These are phyloP conservation scores for Pterocles orientalis DNA, from an alignment of 2,113 vertebrate genomes.

Conservation along the genomic window DNA sequence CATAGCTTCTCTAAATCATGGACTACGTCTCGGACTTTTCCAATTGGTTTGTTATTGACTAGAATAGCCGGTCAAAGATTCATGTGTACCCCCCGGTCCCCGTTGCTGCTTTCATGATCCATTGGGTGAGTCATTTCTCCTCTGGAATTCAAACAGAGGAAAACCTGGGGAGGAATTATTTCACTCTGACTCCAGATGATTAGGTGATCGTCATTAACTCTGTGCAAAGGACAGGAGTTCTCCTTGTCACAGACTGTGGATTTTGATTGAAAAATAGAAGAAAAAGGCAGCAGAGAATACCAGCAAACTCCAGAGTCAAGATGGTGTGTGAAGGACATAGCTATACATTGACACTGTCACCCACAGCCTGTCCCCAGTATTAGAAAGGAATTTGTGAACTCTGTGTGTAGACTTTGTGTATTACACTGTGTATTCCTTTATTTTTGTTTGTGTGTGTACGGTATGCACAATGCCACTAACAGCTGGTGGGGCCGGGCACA, in stretches of 20 bases:
- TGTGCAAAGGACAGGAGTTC: neutral
- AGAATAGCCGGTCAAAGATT: neutral
- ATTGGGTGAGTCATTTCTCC: neutral
- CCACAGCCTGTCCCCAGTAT: neutral
- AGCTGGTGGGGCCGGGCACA: constrained; percentile 38
- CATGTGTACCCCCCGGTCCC: neutral
- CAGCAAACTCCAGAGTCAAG: neutral
- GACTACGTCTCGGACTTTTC: constrained; percentile 1
- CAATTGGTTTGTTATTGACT: constrained; percentile 25
- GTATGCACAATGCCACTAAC: neutral
- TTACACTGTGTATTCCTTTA: neutral
- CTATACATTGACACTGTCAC: neutral
- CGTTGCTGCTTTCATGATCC: neutral
- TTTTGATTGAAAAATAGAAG: neutral
- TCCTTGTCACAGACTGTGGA: neutral
- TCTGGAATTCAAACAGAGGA: neutral
- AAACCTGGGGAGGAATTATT: neutral
- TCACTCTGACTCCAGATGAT: neutral
- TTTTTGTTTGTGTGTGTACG: neutral
- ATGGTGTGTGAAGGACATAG: neutral
- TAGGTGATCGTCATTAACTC: neutral
- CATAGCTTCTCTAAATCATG: neutral
- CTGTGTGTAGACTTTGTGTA: neutral
- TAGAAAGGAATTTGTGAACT: neutral
- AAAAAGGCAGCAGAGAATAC: neutral